Conservation (phyloP, 2,797 vertebrate species). For the Pangasius djambal region DNA sequence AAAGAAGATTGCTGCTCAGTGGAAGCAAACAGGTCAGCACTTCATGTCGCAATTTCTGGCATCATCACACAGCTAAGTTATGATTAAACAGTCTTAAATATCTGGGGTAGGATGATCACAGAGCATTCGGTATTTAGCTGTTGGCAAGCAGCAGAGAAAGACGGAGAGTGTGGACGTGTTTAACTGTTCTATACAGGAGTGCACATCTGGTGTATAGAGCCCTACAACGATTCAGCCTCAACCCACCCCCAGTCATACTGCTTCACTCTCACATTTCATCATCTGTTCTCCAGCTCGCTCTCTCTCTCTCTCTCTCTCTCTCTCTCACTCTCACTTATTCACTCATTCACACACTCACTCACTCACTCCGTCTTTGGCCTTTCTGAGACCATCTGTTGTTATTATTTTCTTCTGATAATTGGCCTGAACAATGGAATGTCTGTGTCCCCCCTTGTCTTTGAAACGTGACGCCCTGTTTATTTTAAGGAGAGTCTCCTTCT, state of each 20-base stretch:
- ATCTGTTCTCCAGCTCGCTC: conserved; percentile 64
- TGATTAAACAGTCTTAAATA: not conserved
- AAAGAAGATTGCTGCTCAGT: conserved; percentile 1
- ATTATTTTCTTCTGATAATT: conserved; percentile 99
- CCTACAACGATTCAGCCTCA: conserved; percentile 56
- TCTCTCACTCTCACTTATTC: conserved; percentile 76
- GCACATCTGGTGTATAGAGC: conserved; percentile 87
- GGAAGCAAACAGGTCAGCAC: not conserved
- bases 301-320: conserved; percentile 79
- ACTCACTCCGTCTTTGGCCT: conserved; percentile 85
- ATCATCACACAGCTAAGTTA: not conserved
- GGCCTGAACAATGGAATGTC: conserved; percentile 99
- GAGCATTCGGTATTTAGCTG: not conserved
- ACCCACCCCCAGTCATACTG: conserved; percentile 41
- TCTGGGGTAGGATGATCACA: not conserved
- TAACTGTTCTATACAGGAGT: conserved; percentile 86
- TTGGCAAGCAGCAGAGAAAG: conserved; percentile 49
- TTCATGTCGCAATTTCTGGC: not conserved
- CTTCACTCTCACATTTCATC: conserved; percentile 77
- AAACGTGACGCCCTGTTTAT: conserved; percentile 98
- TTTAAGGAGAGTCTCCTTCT: conserved; percentile 83
- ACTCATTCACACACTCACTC: conserved; percentile 62
- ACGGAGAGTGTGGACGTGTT: conserved; percentile 61
- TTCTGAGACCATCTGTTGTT: conserved; percentile 99
- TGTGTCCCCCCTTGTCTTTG: conserved; percentile 92